Conservation (phyloP, 2,113 vertebrate species). For the Indicator maculatus region DNA sequence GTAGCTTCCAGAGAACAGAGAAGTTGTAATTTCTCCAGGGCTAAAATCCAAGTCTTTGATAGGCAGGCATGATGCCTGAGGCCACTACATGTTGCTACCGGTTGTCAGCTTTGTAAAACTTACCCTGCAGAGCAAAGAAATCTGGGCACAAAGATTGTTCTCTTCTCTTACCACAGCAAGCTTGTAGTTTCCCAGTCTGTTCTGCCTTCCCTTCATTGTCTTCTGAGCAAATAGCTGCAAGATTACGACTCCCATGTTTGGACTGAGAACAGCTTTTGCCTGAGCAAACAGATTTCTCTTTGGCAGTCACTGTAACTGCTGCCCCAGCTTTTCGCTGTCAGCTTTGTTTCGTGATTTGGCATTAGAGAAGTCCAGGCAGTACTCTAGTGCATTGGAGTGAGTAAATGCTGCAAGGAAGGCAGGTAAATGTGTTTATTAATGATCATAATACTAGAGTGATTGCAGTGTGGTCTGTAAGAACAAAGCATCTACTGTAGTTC, state of each 20-base stretch:
- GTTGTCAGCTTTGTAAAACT: conserved; percentile 58
- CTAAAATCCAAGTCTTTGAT: conserved; percentile 67
- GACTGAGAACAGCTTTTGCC: conserved; percentile 60
- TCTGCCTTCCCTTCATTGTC: conserved; percentile 68
- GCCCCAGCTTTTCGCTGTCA: conserved; percentile 55
- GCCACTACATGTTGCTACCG: conserved; percentile 56
- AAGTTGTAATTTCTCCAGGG: conserved; percentile 61
- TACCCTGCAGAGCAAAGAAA: conserved; percentile 58
- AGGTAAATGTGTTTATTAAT: conserved; percentile 20
- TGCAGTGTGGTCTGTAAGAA: not conserved
- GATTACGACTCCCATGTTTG: conserved; percentile 53
- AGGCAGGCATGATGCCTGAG: conserved; percentile 37
- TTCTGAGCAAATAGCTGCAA: conserved; percentile 49
- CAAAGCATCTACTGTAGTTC: not conserved
- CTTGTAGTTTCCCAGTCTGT: conserved; percentile 47
- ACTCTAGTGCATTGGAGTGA: not conserved
- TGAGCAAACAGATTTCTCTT: conserved; percentile 58
- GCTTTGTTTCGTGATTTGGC: conserved; percentile 23
- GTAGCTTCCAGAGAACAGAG: conserved; percentile 40
- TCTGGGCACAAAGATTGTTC: conserved; percentile 40
- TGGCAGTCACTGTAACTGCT: conserved; percentile 49
- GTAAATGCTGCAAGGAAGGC: not conserved
- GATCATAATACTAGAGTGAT: not conserved
- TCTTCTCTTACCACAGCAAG: not conserved
- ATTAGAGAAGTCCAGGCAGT: conserved; percentile 21